Conservation (phyloP, 2,888 invertebrate species). For the Axea sp. region DNA sequence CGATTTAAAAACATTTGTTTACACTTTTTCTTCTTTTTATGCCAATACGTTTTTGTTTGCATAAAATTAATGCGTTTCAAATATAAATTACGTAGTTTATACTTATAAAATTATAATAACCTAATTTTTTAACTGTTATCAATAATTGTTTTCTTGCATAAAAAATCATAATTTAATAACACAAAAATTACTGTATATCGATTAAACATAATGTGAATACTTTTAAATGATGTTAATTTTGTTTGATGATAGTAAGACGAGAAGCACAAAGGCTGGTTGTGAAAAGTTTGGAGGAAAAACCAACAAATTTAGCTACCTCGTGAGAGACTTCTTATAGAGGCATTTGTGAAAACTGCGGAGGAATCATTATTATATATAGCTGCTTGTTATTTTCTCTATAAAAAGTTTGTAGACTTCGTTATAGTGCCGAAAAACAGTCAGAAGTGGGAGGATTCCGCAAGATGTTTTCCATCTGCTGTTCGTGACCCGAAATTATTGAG, state of each 20-base stretch:
- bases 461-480: constrained; percentile 41
- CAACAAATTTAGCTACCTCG: constrained; percentile 1
- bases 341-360: not conserved
- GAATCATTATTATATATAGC: constrained; percentile 34
- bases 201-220: no score
- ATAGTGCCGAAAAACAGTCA: constrained; percentile 20
- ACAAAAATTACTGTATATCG: no score
- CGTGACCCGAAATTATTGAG: constrained; percentile 40
- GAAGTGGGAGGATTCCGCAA: constrained; percentile 12
- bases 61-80: no score
- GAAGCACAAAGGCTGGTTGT: not conserved
- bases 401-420: constrained; percentile 47
- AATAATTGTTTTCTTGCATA: no score
- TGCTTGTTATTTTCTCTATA: constrained; percentile 49
- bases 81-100: no score
- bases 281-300: not conserved
- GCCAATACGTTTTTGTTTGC: no score
- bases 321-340: no score
- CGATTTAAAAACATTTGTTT: no score
- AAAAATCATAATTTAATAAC: no score
- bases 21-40: no score
- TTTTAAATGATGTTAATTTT: constrained; percentile 6
- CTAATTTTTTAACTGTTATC: no score
- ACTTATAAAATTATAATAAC: no score
- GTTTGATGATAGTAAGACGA: not conserved